Evolutionary conservation across 2,113 vertebrate genomes (phyloP), one percentile per base, ranked within the genome.

Genomic region (Bos javanicus): DNA sequence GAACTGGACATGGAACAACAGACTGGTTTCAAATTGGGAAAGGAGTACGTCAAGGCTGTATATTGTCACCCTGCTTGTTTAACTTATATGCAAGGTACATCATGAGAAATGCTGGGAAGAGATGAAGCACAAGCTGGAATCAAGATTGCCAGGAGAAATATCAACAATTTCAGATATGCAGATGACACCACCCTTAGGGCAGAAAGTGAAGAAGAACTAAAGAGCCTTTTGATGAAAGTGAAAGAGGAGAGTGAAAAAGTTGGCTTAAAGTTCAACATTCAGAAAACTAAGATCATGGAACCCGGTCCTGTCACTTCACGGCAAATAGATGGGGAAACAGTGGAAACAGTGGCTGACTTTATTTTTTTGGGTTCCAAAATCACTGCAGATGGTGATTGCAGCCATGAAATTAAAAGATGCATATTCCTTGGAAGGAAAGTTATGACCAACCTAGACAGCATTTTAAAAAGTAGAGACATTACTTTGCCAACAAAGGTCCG

Each of bases 231-330:
- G 17, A 21, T 11, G n/a, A 71, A 2, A 71, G 17, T 71, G 17
- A 36, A 36, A 71, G 64, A 21, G 9, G 4, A 36, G n/a, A 71
- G 64, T 36, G 17, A 71, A 71, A 71, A 71, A 36, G 17, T 36
- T 71, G 64, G 17, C 64, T 71, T 36, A 21, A 36, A 36, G 19
- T 0, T 36, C n/a, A 67, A 21, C 33, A 36, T 36, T 71, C n/a
- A 71, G 64, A 36, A 71, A 71, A 71, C 4, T 0, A 36, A 71
- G n/a, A 36, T 36, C 17, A 71, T 21, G n/a, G 64, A n/a, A 36
- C 36, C n/a, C 0, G 4, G n/a, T 71, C 33, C 17, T 0, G 0
- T 36, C 17, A 3, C 4, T 36, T 36, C n/a, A 21, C 0, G n/a
- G 17, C 4, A 71, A 71, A 21, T 36, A 71, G 33, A 21, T 21